Evolutionary conservation across 2,888 invertebrate species (phyloP), one percentile per base, ranked within the genome.

Genomic region (Amblyteles armatorius): DNA sequence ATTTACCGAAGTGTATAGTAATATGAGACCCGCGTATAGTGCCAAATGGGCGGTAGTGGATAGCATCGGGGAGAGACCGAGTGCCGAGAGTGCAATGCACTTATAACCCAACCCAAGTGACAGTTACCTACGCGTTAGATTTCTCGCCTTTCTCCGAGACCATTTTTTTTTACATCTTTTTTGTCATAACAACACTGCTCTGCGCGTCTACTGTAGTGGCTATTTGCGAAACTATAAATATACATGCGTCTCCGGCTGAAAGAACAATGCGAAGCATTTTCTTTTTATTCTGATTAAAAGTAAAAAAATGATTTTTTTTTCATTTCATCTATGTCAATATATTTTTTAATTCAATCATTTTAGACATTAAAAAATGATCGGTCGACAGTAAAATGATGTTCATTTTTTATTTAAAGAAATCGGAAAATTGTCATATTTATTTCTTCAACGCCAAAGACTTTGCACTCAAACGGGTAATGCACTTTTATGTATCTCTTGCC

Each of bases 61-160:
- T 84, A 77, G 85, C 74, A 83, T 83, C 83, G 55, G 65, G 71
- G 44, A 82, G 67, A 72, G 71, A 71, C 68, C 52, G 77, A 55
- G 80, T 68, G 67, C 65, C 74, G 60, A 76, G 85, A 86, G 85
- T 83, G 69, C 84, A 82, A 74, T 86, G 86, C 87, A 80, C 87
- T 71, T 81, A 72, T 80, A 86, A 84, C 86, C 87, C 82, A 82
- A 86, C 82, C 86, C 79, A 80, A 84, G 86, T 86, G 87, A 87
- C 86, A 87, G 83, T 87, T 87, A 81, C 86, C 85, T 85, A 87
- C 86, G 86, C 85, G 67, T 88, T 83, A 86, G 83, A 88, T 88
- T 86, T 88, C 88, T 88, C 88, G 86, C 88, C 88, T 88, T 88
- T 88, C 88, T 88, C 88, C 86, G 82, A 52, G 74, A 68, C 36